Conservation (phyloP, 2,797 vertebrate species). For the Otus scops region DNA sequence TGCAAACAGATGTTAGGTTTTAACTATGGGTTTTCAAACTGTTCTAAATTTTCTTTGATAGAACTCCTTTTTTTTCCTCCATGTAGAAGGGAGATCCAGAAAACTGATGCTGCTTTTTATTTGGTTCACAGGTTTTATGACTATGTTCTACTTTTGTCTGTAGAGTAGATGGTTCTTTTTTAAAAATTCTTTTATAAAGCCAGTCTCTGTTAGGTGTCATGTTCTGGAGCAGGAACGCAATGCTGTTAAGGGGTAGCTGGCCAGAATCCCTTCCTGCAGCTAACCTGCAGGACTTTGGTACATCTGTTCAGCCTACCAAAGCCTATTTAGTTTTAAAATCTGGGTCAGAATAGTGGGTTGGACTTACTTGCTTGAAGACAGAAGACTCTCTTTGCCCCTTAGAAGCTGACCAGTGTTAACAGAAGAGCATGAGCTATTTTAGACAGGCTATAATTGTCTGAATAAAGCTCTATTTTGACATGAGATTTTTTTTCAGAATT, state of each 20-base stretch:
- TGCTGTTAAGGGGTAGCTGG: background rate
- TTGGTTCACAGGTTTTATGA: background rate
- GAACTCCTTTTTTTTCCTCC: background rate
- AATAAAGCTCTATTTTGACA: slow-evolving; percentile 18
- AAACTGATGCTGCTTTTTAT: background rate
- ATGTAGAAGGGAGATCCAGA: background rate
- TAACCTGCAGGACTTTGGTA: background rate
- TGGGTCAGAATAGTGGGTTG: background rate
- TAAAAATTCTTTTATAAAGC: background rate
- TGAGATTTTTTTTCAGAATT: background rate
- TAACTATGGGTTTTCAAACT: background rate
- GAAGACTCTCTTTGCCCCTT: background rate
- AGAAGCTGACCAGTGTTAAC: background rate
- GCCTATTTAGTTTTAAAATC: background rate
- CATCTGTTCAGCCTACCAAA: background rate
- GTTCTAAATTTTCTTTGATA: background rate
- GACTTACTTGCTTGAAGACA: background rate
- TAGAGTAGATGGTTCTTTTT: background rate
- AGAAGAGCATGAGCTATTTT: background rate
- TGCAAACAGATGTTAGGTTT: background rate
- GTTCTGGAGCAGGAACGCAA: background rate
- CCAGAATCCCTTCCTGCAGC: background rate
- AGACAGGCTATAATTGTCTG: background rate
- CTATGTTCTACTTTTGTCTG: background rate
- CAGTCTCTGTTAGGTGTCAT: background rate